Percentiles rank a stretch among this genome's conserved stretches.
Evolutionary conservation across 2,797 vertebrate species (phyloP).

Genomic region (Acropternis orthonyx): DNA sequence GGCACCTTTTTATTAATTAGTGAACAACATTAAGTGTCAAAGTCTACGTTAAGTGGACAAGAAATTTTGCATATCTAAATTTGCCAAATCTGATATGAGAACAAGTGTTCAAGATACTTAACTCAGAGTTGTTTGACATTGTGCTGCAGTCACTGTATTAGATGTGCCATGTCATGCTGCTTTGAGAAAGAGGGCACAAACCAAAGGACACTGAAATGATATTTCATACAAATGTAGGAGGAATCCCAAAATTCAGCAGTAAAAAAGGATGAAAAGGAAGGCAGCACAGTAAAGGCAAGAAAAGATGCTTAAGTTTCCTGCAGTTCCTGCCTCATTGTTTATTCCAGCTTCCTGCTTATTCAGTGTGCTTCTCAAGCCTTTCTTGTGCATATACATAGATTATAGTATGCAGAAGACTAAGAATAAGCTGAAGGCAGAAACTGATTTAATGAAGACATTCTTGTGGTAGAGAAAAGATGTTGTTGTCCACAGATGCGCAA

Average conservation of each 20-base stretch:
- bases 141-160: neutral
- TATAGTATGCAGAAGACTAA: conserved; percentile 41
- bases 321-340: conserved; percentile 53
- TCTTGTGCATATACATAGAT: conserved; percentile 51
- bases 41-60: neutral
- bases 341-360: conserved; percentile 57
- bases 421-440: conserved; percentile 63
- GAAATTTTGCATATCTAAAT: neutral
- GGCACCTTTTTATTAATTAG: neutral
- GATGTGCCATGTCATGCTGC: neutral
- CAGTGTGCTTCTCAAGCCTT: conserved; percentile 51
- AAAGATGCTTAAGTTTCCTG: conserved; percentile 13
- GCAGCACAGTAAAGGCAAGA: neutral
- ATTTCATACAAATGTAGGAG: neutral
- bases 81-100: neutral
- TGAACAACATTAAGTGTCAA: neutral
- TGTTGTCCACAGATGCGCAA: conserved; percentile 64
- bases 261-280: conserved; percentile 16
- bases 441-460: conserved; percentile 64
- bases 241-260: conserved; percentile 10
- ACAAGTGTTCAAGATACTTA: neutral
- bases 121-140: neutral
- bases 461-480: conserved; percentile 59
- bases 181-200: neutral
- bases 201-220: neutral